Base-by-base conservation (phyloP, 2,888 invertebrate genomes). In the Philereme vetulata region DNA sequence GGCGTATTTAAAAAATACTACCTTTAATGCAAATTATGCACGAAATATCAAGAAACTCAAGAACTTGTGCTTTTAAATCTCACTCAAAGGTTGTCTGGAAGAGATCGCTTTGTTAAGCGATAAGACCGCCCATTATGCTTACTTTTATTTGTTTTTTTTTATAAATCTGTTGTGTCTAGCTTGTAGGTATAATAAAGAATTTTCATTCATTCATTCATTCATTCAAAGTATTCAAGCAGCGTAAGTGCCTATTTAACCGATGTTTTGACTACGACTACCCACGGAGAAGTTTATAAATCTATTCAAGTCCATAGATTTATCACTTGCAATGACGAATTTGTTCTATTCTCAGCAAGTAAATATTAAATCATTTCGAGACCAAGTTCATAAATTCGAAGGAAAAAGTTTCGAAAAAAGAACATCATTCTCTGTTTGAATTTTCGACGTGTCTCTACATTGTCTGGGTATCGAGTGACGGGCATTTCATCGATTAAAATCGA, bases 401-500 rank as follows among this genome's bases (percentile, higher is more conserved):
- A 65, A 56, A 64, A 67, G 54, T 64, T 70, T 68, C 60, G 70
- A 72, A 76, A 78, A 77, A 69, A 71, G 68, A 75, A 74, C 71
- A 72, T 72, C 73, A 71, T 64, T 56, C 62, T 57, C 55, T 76
- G 76, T 76, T 75, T 74, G 77, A 77, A 75, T 72, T 73, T 74
- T 78, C 72, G 80, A 78, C 80, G 80, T 81, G 76, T 77, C 78
- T 78, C 73, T 80, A 82, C 85, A 85, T 85, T 86, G 86, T 86
- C 81, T 75, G 66, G 60, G 64, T 63, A 67, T 72, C 74, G 74
- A 77, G 72, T 82, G 85, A 81, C 80, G 74, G 78, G 76, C 78
- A 76, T 79, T 77, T 81, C 81, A 83, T 84, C 80, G 80, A 82
- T 85, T 84, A 82, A 82, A 85, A 84, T 86, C 82, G 79, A 82